Percentiles rank a stretch among this genome's conserved stretches.
Conservation (phyloP, 2,888 invertebrate species). For the Tethea ocularis region DNA sequence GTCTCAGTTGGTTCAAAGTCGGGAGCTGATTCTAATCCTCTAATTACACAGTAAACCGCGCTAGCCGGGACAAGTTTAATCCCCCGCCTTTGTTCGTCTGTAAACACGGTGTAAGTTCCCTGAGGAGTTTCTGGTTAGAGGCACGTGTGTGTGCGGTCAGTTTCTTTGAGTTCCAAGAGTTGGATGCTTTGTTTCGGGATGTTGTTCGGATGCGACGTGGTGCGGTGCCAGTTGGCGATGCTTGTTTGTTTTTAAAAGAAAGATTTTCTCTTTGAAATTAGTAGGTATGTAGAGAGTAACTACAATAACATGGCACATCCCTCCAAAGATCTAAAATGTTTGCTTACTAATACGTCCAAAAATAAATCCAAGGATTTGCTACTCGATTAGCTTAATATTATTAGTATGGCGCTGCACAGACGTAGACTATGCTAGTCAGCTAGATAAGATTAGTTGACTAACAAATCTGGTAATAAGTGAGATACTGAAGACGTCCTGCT, state of each 20-base stretch:
- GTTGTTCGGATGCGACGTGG: slow-evolving; percentile 3
- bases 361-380: too few relatives aligned
- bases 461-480: too few relatives aligned
- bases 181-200: slow-evolving; percentile 11
- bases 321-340: too few relatives aligned
- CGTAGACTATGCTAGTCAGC: too few relatives aligned
- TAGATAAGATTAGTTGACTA: too few relatives aligned
- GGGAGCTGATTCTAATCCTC: slow-evolving; percentile 30
- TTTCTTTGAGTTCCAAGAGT: slow-evolving; percentile 36
- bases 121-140: slow-evolving; percentile 31
- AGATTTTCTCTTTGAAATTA: not conserved
- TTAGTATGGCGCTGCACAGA: too few relatives aligned
- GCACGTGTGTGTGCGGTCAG: slow-evolving; percentile 41
- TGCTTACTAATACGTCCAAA: too few relatives aligned
- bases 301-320: too few relatives aligned
- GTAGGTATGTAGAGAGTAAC: too few relatives aligned
- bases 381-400: too few relatives aligned
- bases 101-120: slow-evolving; percentile 34
- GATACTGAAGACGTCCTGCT: too few relatives aligned
- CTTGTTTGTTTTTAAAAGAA: not conserved
- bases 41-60: slow-evolving; percentile 45
- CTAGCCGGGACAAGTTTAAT: slow-evolving; percentile 33
- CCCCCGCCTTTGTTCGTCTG: slow-evolving; percentile 35
- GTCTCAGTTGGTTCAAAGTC: slow-evolving; percentile 17
- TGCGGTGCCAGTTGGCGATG: slow-evolving; percentile 4